Evolutionary conservation across 1,140 invertebrate species (phyloP), one percentile per base, ranked within the genome.

Genomic region (Drosophila kanapiae): DNA sequence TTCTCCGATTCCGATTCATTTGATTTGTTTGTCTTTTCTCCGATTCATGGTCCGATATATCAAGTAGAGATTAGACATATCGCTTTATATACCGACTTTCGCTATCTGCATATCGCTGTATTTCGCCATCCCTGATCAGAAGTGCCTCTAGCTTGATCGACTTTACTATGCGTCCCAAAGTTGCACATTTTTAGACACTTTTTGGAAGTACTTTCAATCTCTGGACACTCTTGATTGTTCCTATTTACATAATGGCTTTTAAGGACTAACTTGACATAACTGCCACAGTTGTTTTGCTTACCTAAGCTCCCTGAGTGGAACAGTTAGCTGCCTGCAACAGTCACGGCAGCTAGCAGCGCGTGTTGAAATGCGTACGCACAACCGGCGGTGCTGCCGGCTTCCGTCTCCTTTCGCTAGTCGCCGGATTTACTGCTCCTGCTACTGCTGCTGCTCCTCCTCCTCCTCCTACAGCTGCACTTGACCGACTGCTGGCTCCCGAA

Each of bases 291-390:
- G 16, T 35, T 18, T 16, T 11, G 38, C 42, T 23, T 14, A 37
- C 18, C 37, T 45, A 6, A 38, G 63, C 63, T 70, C 31, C 67
- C 67, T 70, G 67, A 70, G 67, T 70, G 62, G 47, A 38, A 65
- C 33, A 29, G 27, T n/a, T 31, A 31, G 31, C 16, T 10, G 14
- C 6, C 8, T 14, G 6, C 7, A 27, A 9, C 10, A 6, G 11
- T 18, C 8, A 11, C 2, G 8, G 5, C 18, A 11, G 64, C 69
- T 91, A 91, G 64, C 78, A 91, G 49, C 83, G 63, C 43, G 86
- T 91, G 57, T 86, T 91, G 38, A 91, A 86, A 58, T 91, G 86
- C 43, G 82, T 79, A 16, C 86, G 88, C 33, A 71, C 84, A 0
- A 78, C 77, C 14, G 88, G 78, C 56, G 88, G 67, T 37, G 88